Evolutionary conservation across 2,113 vertebrate species (phyloP), one percentile per base, ranked within the genome.

Genomic region (Nothoprocta pentlandii): DNA sequence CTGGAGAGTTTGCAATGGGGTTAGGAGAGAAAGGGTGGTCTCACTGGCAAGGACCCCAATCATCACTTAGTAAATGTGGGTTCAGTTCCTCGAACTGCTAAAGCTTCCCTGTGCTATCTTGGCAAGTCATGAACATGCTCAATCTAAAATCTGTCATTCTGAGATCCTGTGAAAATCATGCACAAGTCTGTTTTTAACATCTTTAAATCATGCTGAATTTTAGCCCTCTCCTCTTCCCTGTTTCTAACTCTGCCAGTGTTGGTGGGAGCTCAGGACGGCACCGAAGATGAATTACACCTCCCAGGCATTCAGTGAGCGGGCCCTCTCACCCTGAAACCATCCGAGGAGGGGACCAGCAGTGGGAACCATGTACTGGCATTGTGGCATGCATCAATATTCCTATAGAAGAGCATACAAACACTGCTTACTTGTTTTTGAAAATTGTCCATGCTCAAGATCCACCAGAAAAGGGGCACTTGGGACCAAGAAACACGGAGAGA

Each of bases 1-100:
- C 59, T 28, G 11, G 46, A 42, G 30, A 53, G 22, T 6, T 39
- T 67, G 63, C 1, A 2, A 19, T 1, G 1, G 2, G 12, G 16
- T 39, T 63, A 30, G 47, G 19, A 63, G 21, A 53, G 8, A 12
- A 68, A 39, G 3, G 3, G 25, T 3, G 42, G 0, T 39, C 8
- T 36, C 3, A 2, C 23, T 44, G 14, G 20, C 3, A 84, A 61
- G 75, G 10, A 16, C 32, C 16, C 20, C 56, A 25, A 47, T 36
- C 20, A 32, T 69, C 7, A 14, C 14, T 71, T 2, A 0, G 20
- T 5, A 87, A 71, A 62, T 0, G 2, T 25, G 62, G 10, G 34
- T 71, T 71, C 46, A 41, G 41, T 36, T 77, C 21, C 59, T 85
- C 26, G 11, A 34, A 8, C 25, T 77, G 47, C 7, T 70, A 9